phyloP scores from a whole-genome alignment of 2,113 vertebrate species.

The Lasiurus cinereus region DNA sequence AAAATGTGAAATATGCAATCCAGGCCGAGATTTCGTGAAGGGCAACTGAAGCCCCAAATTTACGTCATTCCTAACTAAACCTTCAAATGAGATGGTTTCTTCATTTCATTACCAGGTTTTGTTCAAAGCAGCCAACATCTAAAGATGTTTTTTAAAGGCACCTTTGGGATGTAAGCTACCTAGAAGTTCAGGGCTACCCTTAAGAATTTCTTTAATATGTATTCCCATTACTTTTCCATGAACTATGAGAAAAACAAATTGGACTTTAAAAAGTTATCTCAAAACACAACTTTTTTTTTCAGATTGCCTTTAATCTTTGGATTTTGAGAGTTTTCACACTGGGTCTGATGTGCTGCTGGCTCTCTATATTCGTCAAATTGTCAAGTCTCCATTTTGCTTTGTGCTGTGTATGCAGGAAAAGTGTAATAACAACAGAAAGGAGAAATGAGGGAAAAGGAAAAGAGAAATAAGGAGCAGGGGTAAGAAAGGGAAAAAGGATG shows the following conservation, averaged over 20 bases:
- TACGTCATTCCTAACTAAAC: background rate
- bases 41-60: background rate
- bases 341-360: background rate
- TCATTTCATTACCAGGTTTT: constrained; percentile 26
- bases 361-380: background rate
- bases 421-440: background rate
- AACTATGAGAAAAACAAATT: background rate
- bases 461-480: background rate
- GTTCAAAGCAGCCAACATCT: background rate
- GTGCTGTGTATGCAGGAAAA: background rate
- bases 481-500: background rate
- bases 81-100: background rate
- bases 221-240: background rate
- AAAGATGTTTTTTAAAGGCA: background rate
- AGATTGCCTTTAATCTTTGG: background rate
- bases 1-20: background rate
- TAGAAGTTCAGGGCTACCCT: background rate
- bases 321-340: background rate
- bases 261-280: constrained; percentile 28
- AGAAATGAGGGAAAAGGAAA: background rate
- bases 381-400: background rate
- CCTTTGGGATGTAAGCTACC: background rate
- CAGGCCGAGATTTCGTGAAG: background rate
- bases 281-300: constrained; percentile 12
- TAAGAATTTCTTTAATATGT: background rate